Evolutionary conservation across 2,888 invertebrate genomes (phyloP), one percentile per base, ranked within the genome.

Genomic region (Podabrus alpinus): DNA sequence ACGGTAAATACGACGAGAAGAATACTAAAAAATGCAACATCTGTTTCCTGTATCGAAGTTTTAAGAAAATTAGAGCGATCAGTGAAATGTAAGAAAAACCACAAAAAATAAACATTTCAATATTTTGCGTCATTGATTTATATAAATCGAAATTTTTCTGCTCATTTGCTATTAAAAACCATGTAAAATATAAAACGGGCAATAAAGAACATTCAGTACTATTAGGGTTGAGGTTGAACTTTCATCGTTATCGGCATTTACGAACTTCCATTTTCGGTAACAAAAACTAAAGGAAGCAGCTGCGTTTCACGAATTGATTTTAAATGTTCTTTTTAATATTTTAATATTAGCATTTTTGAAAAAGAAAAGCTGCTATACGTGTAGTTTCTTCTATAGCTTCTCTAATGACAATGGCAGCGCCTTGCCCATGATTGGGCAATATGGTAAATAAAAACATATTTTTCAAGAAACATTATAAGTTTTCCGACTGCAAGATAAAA

Each of bases 191-290:
- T 15, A 64, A 64, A 64, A 16, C 17, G 62, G 9, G n/a, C 62
- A 64, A 64, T 64, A 64, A 64, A 64, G 62, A 64, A 64, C 62
- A 64, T 64, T 64, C 62, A 64, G 19, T 64, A 64, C 21, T 64
- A 64, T 15, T 19, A 64, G 16, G 62, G 62, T 64, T 64, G 62
- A 64, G 62, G 62, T 64, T 64, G n/a, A 64, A 64, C 62, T 64
- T 64, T 16, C 17, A 64, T 64, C 62, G 62, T 64, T 64, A 64
- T 64, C 17, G 62, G 21, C 17, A 64, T 64, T 64, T 21, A 64
- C 62, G 21, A 64, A 64, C 62, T 64, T 64, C 62, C 62, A 64
- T 19, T 64, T 64, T 64, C 17, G 16, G 19, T 19, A 17, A 15
- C 17, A 64, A 64, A 64, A 64, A 64, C 19, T 64, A 64, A 19